Evolutionary conservation across 2,113 vertebrate species (phyloP), one percentile per base, ranked within the genome.

Genomic region (Sinocyclocheilus maitianheensis): DNA sequence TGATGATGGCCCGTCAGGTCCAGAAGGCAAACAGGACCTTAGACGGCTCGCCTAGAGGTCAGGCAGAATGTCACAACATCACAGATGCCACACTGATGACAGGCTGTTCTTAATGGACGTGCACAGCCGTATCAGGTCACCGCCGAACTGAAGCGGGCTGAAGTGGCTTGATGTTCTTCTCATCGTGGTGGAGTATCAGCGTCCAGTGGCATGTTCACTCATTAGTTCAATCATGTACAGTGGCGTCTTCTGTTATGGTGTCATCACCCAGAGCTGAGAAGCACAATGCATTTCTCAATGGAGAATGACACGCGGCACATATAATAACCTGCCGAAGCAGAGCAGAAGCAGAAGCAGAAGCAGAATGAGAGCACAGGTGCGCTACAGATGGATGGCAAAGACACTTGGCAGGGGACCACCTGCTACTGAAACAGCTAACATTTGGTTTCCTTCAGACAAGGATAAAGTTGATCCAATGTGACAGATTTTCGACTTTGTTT

Each of bases 361-460:
- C 55, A 71, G 58, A 67, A 86, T 60, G 55, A 77, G 83, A 62
- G 65, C 83, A 77, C 92, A 92, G 92, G 91, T 91, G 84, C 88
- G 91, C 90, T 80, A 87, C 87, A 91, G 90, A 91, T 87, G 86
- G 87, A 91, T 84, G 85, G 88, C 89, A 79, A 90, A 90, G 85
- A 89, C 85, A 69, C 92, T 85, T 90, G 90, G 88, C 87, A 65
- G 77, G 58, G 81, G 83, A 30, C 87, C 87, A 89, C 89, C 90
- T 91, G 87, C 90, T 92, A 85, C 85, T 89, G 86, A 63, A 67
- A 69, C 81, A 71, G 81, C 83, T 90, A 87, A 91, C 76, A 91
- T 91, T 91, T 91, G 63, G 10, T 43, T 84, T 87, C 30, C 90
- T 90, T 90, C 88, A 92, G 87, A 88, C 67, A 85, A 87, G 84